Evolutionary conservation across 2,888 invertebrate species (phyloP).

Genomic region (Masnerella sp.): DNA sequence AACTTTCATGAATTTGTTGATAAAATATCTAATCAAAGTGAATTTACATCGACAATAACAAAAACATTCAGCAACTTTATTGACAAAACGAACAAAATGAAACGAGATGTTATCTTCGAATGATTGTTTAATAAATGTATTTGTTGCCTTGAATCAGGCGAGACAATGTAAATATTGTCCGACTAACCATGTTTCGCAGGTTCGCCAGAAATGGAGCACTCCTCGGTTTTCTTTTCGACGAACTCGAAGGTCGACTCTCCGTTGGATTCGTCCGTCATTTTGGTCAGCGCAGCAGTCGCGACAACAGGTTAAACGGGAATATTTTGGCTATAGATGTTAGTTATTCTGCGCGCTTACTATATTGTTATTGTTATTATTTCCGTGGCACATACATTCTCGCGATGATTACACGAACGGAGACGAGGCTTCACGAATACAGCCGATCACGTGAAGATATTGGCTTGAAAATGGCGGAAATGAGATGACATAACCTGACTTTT

Average conservation of each 20-base stretch:
- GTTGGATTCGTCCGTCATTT: slow-evolving; percentile 75
- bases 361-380: slow-evolving; percentile 46
- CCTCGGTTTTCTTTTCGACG: slow-evolving; percentile 73
- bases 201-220: slow-evolving; percentile 66
- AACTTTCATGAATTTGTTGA: no score
- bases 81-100: no score
- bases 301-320: not conserved
- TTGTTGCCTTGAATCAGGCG: no score
- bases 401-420: not conserved
- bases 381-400: slow-evolving; percentile 14
- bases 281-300: not conserved
- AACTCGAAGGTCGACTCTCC: slow-evolving; percentile 76
- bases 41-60: no score
- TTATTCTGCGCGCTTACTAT: slow-evolving; percentile 31
- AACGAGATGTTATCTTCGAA: no score
- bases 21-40: no score
- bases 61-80: no score
- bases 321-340: not conserved
- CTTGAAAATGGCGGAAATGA: no score
- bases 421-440: not conserved
- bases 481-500: no score
- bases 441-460: no score
- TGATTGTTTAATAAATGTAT: no score
- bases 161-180: slow-evolving; percentile 20
- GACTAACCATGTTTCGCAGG: slow-evolving; percentile 70